These are phyloP conservation scores for Rhinolophus ferrumequinum DNA, from an alignment of 2,113 vertebrate species.

Conservation along the genomic window DNA sequence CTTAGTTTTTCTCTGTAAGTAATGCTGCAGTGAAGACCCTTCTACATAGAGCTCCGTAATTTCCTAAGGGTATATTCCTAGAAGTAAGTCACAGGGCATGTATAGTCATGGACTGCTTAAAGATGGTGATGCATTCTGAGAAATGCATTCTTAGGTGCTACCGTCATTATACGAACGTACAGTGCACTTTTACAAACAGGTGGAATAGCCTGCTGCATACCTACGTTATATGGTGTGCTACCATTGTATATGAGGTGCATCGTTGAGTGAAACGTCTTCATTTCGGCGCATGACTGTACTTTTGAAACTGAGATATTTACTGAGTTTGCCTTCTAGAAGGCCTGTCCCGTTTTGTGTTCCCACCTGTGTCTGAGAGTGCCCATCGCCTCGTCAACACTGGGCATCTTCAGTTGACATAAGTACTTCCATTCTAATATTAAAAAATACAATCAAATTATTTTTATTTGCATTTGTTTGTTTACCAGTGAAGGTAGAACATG, in stretches of 20 bases:
- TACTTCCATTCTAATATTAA: background rate
- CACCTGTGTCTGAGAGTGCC: background rate
- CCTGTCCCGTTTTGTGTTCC: background rate
- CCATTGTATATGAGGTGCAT: background rate
- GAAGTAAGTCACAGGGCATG: background rate
- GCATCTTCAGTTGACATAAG: background rate
- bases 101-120: background rate
- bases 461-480: background rate
- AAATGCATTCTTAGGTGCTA: background rate
- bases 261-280: background rate
- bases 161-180: background rate
- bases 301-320: background rate
- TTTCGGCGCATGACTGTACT: background rate
- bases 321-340: constrained; percentile 23
- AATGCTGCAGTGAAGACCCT: background rate
- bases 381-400: background rate
- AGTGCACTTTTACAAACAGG: background rate
- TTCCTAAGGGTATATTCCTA: background rate
- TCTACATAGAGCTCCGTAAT: background rate
- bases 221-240: background rate
- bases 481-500: background rate
- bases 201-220: background rate
- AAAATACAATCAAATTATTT: background rate
- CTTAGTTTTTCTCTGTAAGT: background rate
- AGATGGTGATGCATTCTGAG: background rate